phyloP scores from a whole-genome alignment of 2,113 vertebrate species.

The Condylura cristata region DNA sequence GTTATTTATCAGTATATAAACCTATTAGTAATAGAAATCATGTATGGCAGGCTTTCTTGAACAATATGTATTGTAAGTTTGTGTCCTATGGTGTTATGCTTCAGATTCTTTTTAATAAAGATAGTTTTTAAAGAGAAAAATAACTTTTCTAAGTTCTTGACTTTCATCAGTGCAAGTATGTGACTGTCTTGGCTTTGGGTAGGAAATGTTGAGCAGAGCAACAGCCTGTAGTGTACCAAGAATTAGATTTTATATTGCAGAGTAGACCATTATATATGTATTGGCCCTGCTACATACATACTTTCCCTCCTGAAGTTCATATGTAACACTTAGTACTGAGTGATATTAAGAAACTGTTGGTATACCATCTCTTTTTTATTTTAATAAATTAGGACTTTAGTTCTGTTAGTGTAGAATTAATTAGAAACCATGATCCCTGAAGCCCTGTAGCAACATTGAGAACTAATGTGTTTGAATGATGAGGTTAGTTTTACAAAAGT shows the following conservation, averaged over 20 bases:
- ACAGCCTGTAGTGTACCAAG: background rate
- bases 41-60: conserved; percentile 82
- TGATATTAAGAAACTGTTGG: conserved; percentile 6
- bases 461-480: background rate
- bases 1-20: conserved; percentile 72
- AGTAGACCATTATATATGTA: background rate
- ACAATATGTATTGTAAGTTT: conserved; percentile 78
- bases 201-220: background rate
- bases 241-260: conserved; percentile 26
- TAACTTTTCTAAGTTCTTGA: conserved; percentile 65
- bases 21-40: conserved; percentile 67
- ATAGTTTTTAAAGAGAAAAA: conserved; percentile 80
- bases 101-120: conserved; percentile 86
- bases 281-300: background rate
- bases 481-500: conserved; percentile 13
- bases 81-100: conserved; percentile 79
- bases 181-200: conserved; percentile 14
- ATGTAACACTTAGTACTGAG: background rate
- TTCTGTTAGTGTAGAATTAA: conserved; percentile 37
- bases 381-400: conserved; percentile 29
- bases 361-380: conserved; percentile 9
- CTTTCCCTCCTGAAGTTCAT: background rate
- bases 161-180: conserved; percentile 37
- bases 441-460: background rate
- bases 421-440: background rate